Percentiles rank a stretch among this genome's conserved stretches.
Evolutionary conservation across 2,113 vertebrate species (phyloP).

Genomic region (Alosa alosa): DNA sequence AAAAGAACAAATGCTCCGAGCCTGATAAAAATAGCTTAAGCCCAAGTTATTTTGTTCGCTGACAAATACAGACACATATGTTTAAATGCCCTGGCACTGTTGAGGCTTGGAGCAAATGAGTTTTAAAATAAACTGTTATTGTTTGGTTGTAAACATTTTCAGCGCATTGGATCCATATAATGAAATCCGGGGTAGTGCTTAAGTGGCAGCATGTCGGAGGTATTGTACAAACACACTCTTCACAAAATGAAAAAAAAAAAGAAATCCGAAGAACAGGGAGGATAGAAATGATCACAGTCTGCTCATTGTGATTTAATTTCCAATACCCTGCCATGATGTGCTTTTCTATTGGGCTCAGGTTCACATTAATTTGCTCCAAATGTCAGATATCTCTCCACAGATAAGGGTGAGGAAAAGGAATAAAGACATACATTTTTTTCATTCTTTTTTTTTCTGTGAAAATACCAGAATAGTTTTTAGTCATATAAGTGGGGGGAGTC

Average conservation of each 20-base stretch:
- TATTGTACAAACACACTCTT: slow-evolving; percentile 51
- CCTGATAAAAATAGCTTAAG: slow-evolving; percentile 79
- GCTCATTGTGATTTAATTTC: slow-evolving; percentile 56
- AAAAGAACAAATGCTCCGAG: slow-evolving; percentile 71
- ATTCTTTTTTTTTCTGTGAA: slow-evolving; percentile 44
- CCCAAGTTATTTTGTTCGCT: slow-evolving; percentile 74
- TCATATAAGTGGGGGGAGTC: slow-evolving; percentile 66
- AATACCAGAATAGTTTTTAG: slow-evolving; percentile 63
- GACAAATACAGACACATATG: slow-evolving; percentile 76
- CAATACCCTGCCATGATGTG: slow-evolving; percentile 56
- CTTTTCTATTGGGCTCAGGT: slow-evolving; percentile 55
- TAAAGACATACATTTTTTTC: slow-evolving; percentile 46
- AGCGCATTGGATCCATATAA: slow-evolving; percentile 58
- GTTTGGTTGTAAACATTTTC: slow-evolving; percentile 61
- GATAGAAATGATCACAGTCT: slow-evolving; percentile 29
- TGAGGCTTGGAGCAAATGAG: slow-evolving; percentile 70
- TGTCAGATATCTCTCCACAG: slow-evolving; percentile 52
- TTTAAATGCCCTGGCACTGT: slow-evolving; percentile 69
- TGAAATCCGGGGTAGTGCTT: slow-evolving; percentile 48
- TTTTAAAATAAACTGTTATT: slow-evolving; percentile 69
- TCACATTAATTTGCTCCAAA: slow-evolving; percentile 58
- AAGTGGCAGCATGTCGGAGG: slow-evolving; percentile 44
- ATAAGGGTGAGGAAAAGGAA: slow-evolving; percentile 43
- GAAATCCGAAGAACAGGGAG: slow-evolving; percentile 33
- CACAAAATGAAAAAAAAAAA: slow-evolving; percentile 24